Evolutionary conservation across 2,888 invertebrate genomes (phyloP).

Genomic region (Tetragonula carbonaria): DNA sequence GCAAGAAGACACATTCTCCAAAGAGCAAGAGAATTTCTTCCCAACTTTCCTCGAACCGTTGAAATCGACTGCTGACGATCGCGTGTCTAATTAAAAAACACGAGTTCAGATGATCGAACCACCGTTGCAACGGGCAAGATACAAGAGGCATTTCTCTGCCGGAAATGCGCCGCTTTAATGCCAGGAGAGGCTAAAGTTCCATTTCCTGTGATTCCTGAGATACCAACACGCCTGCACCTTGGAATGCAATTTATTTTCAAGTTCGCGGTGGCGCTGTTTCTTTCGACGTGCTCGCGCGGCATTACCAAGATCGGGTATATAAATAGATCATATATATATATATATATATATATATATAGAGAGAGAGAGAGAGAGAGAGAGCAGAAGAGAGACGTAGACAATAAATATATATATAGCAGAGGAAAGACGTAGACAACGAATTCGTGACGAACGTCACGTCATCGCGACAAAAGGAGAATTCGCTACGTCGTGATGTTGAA

Average conservation of each 20-base stretch:
- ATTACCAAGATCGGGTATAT: background rate
- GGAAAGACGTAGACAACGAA: too few species aligned
- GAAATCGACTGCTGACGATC: background rate
- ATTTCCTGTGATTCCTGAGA: constrained; percentile 22
- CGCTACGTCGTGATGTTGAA: too few species aligned
- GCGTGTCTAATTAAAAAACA: background rate
- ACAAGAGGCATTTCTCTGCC: background rate
- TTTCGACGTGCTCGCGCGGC: background rate
- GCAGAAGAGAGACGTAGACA: too few species aligned
- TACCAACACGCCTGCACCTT: background rate
- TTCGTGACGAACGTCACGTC: too few species aligned
- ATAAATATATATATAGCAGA: too few species aligned
- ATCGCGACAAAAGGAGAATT: too few species aligned
- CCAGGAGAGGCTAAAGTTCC: background rate
- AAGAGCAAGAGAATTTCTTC: too few species aligned
- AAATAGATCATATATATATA: too few species aligned
- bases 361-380: too few species aligned
- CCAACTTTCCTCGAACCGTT: too few species aligned
- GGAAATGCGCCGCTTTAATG: constrained; percentile 6
- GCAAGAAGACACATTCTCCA: too few species aligned
- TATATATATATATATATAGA: too few species aligned
- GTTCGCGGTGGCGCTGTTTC: background rate
- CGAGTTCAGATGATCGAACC: background rate
- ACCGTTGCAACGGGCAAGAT: background rate
- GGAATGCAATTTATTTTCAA: constrained; percentile 20